Evolutionary conservation across 2,888 invertebrate genomes (phyloP), one percentile per base, ranked within the genome.

Genomic region (Protophormia terraenovae): DNA sequence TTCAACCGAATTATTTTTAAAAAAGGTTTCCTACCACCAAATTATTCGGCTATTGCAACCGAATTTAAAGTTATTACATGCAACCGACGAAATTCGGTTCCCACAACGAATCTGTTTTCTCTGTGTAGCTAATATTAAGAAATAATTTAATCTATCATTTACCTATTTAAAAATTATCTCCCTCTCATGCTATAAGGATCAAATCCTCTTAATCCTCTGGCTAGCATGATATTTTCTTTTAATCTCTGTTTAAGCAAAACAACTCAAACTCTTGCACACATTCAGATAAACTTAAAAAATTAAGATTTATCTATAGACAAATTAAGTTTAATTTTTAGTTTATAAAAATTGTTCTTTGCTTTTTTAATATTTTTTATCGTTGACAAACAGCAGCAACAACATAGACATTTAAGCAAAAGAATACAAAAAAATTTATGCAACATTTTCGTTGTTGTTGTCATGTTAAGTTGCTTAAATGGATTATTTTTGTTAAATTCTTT

Each of bases 271-370:
- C 12, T 24, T 0, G 50, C 35, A 38, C 12, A 14, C 27, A 50
- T 1, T 24, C 22, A 53, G 12, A 19, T 29, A 47, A 58, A 80
- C 41, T 66, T 2, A 55, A 60, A 60, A 67, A 47, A 67, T 67
- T n/a, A 82, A 82, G 55, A 82, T 71, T 76, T 77, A 77, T 77
- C 64, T 71, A 19, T 35, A 55, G 82, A 77, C 82, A 82, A 82
- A 82, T 82, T 82, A 77, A 77, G 82, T 82, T 77, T 71, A 76
- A 77, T 77, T 82, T 77, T 82, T 24, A 77, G 82, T 82, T 77
- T 71, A 77, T 82, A 77, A 82, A 82, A 76, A 64, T n/a, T n/a
- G n/a, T n/a, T 64, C 69, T 69, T 60, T 14, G 16, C 16, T 47
- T n/a, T 60, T 69, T 50, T 47, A 0, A 22, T 53, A 12, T 55